Base-by-base conservation (phyloP, 2,888 invertebrate genomes). In the Brassicogethes aeneus region DNA sequence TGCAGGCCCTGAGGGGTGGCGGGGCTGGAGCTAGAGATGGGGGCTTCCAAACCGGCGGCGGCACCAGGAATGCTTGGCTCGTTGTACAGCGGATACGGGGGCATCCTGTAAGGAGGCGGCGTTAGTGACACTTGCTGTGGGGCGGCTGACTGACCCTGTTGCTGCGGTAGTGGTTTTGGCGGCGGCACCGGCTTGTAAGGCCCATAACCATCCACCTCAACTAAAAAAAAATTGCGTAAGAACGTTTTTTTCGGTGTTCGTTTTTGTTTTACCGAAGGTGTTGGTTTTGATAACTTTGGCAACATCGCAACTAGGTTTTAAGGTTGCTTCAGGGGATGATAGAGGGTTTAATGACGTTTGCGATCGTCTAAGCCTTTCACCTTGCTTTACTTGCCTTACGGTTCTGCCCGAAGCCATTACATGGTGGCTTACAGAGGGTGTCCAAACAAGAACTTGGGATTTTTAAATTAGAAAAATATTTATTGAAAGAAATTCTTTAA, bases 381-480 rank as follows among this genome's bases (percentile, higher is more conserved):
- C 75, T 61, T 80, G 77, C 69, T 82, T 83, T 53, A 83, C 77
- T 74, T 79, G 81, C 57, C 82, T 76, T 56, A 83, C 82, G 52
- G 81, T 82, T 60, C 76, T 75, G 61, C 73, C 54, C 44, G 70
- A 70, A 56, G 73, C 80, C 81, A 82, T 81, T 66, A 76, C 77
- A 77, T 76, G 73, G 69, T 75, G 72, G 70, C 65, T 70, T 70
- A 53, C 23, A 23, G 5, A 23, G n/a, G n/a, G n/a, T n/a, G 41
- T 44, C 15, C 34, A 17, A 30, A 1, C 3, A 14, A 12, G 10
- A 32, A 8, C 16, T n/a, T 2, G 12, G n/a, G n/a, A n/a, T n/a
- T n/a, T n/a, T n/a, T n/a, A n/a, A n/a, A 13, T 35, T 35, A 16
- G 16, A 35, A 35, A 35, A 8, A 16, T 2, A 35, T n/a, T 13